Percentiles rank a stretch among this genome's conserved stretches.
Conservation (phyloP, 1,140 invertebrate genomes). For the Drosophila rhopaloa region DNA sequence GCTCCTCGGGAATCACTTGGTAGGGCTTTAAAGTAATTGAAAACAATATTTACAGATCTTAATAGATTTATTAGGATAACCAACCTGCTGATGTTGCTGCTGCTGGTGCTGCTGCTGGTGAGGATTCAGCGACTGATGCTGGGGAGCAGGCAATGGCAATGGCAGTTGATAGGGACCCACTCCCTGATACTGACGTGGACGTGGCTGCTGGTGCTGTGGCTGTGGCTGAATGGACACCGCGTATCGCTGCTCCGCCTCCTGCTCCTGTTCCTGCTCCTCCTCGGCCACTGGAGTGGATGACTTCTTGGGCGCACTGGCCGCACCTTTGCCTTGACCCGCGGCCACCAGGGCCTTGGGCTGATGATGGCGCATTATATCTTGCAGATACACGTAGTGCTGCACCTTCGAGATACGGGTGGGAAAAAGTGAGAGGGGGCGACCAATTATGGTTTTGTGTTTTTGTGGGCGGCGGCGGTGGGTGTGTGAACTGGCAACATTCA, state of each 20-base stretch:
- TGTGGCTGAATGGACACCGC: slow-evolving; percentile 66
- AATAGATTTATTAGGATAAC: neutral
- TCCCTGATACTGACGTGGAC: slow-evolving; percentile 44
- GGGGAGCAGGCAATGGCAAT: slow-evolving; percentile 57
- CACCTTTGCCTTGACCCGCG: slow-evolving; percentile 66
- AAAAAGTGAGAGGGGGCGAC: slow-evolving; percentile 33
- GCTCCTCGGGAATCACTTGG: slow-evolving; percentile 79
- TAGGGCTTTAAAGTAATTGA: slow-evolving; percentile 41
- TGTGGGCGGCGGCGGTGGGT: slow-evolving; percentile 19
- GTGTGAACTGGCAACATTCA: slow-evolving; percentile 41
- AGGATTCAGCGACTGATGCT: slow-evolving; percentile 60
- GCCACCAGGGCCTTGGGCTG: slow-evolving; percentile 62
- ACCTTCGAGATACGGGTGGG: slow-evolving; percentile 53
- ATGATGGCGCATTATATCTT: slow-evolving; percentile 75
- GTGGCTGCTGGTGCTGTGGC: slow-evolving; percentile 13
- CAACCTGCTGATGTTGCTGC: slow-evolving; percentile 46
- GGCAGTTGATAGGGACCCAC: slow-evolving; percentile 59
- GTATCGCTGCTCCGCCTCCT: slow-evolving; percentile 79
- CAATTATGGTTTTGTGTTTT: slow-evolving; percentile 37
- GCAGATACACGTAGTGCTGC: slow-evolving; percentile 80
- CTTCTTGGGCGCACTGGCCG: slow-evolving; percentile 49
- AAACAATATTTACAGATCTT: neutral
- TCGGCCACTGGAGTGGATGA: slow-evolving; percentile 58
- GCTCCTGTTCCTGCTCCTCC: slow-evolving; percentile 71
- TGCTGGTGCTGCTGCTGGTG: slow-evolving; percentile 36